Base-by-base conservation (phyloP, 2,888 invertebrate genomes). In the Trichopria drosophilae region DNA sequence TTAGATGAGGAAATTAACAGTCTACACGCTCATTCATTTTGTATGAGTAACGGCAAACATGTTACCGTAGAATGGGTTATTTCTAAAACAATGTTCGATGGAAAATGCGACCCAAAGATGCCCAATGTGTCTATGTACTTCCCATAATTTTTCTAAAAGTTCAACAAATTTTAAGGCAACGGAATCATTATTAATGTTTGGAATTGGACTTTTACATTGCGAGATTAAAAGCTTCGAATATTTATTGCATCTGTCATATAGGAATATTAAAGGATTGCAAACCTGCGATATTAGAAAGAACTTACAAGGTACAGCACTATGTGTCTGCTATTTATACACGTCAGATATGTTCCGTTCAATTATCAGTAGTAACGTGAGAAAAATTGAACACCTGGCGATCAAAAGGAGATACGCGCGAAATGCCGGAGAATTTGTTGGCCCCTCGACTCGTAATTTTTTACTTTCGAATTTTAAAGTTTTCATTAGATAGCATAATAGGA, bases 181-280 rank as follows among this genome's bases (percentile, higher is more conserved):
- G 13, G 18, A 23, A n/a, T 15, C 31, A 24, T 22, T 15, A 6
- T 20, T 47, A 12, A n/a, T 23, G 12, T 40, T 16, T 9, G 40
- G 40, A 5, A 18, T 39, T 16, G 24, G 39, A 15, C 23, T 39
- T 3, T 6, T 34, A 23, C 32, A 47, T 23, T 22, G 24, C 7
- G 39, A 47, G 23, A 32, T 39, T 9, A 34, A 41, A 10, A 16
- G 24, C 15, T 34, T 48, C 13, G 41, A 48, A 19, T 13, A 48
- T 35, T 23, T 41, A 9, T 16, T 48, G n/a, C n/a, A n/a, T n/a
- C n/a, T n/a, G n/a, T n/a, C n/a, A n/a, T n/a, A n/a, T n/a, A n/a
- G n/a, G n/a, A 6, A 31, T 41, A 22, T 13, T 48, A 7, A 20
- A 19, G 3, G 19, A 48, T 18, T 12, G n/a, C n/a, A n/a, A n/a